A percentile compares a stretch with the other conserved stretches of the same genome.
Conservation (phyloP, 2,888 invertebrate genomes). For the Rotaria socialis region DNA sequence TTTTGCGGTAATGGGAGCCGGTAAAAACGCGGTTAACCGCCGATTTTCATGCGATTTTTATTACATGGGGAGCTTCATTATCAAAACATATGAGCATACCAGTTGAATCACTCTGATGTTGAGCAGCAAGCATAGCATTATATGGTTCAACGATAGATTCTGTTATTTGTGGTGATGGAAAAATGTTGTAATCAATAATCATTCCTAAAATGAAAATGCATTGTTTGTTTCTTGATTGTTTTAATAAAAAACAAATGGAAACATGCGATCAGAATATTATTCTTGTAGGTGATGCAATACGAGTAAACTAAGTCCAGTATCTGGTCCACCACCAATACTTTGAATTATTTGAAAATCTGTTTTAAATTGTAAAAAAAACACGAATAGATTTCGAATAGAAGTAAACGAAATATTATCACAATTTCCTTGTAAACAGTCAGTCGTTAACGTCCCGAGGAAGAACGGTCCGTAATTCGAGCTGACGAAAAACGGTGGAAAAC, state of each 20-base stretch:
- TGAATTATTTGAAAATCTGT: neutral
- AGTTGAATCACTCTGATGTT: neutral
- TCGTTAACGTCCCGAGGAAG: too few species aligned
- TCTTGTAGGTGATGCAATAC: neutral
- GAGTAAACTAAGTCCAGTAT: neutral
- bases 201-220: neutral
- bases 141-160: neutral
- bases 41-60: too few species aligned
- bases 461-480: too few species aligned
- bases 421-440: neutral
- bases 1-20: too few species aligned
- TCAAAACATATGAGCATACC: neutral
- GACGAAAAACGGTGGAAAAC: too few species aligned
- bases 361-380: neutral
- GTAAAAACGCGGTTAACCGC: too few species aligned
- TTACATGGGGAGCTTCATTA: constrained; percentile 35
- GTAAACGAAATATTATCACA: neutral
- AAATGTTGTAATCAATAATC: neutral
- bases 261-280: neutral
- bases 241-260: neutral
- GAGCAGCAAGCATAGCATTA: neutral
- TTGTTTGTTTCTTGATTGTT: neutral
- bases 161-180: neutral
- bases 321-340: neutral
- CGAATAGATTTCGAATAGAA: neutral